Conservation (phyloP, 1,140 invertebrate genomes). For the Magallana gigas region DNA sequence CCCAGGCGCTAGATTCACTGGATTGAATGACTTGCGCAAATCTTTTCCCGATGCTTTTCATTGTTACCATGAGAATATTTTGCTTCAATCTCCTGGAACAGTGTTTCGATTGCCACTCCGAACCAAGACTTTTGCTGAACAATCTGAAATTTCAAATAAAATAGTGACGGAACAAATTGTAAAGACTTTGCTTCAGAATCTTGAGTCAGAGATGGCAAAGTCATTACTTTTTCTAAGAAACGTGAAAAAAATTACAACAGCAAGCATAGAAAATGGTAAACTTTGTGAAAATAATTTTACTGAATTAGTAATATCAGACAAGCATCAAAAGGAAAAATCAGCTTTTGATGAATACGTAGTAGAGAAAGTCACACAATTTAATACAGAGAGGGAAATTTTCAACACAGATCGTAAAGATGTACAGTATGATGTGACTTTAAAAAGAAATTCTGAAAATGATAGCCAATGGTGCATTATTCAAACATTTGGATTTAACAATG, state of each 20-base stretch:
- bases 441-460: constrained; percentile 35
- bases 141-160: constrained; percentile 62
- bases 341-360: neutral
- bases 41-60: constrained; percentile 66
- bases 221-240: constrained; percentile 72
- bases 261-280: constrained; percentile 54
- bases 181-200: too few relatives aligned
- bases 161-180: constrained; percentile 53
- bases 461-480: constrained; percentile 65
- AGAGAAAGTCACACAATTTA: neutral
- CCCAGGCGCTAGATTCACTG: constrained; percentile 67
- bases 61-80: constrained; percentile 61
- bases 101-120: constrained; percentile 71
- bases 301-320: constrained; percentile 40
- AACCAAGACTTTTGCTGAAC: constrained; percentile 60
- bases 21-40: constrained; percentile 56
- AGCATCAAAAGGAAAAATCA: constrained; percentile 13
- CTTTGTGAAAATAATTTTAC: constrained; percentile 52
- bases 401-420: constrained; percentile 33
- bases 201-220: constrained; percentile 64
- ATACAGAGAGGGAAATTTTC: too few relatives aligned
- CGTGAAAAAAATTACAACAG: constrained; percentile 63
- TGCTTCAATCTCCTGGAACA: constrained; percentile 59
- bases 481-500: constrained; percentile 63
- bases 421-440: constrained; percentile 52